phyloP scores from a whole-genome alignment of 2,888 invertebrate genomes.

The Panopea generosa region DNA sequence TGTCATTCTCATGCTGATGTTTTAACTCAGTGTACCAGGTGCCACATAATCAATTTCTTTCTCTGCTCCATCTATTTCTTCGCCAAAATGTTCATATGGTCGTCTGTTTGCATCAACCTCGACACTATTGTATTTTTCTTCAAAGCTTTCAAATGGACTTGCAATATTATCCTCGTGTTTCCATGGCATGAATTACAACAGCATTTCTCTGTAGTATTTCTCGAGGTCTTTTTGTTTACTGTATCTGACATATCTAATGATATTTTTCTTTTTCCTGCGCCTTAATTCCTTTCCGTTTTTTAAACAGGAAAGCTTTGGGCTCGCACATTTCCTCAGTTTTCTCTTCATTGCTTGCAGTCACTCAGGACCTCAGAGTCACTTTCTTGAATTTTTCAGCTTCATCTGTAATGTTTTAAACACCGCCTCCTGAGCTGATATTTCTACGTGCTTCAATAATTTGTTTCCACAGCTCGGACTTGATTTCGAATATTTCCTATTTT shows the following conservation, averaged over 20 bases:
- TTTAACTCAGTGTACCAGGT: not conserved
- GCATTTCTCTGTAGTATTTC: slow-evolving; percentile 52
- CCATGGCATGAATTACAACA: slow-evolving; percentile 75
- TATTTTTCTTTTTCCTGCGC: no score
- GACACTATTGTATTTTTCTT: slow-evolving; percentile 31
- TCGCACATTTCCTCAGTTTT: slow-evolving; percentile 36
- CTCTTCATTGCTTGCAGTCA: slow-evolving; percentile 18
- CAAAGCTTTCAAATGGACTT: slow-evolving; percentile 27
- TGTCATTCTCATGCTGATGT: slow-evolving; percentile 11
- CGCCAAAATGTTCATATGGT: not conserved
- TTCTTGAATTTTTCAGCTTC: slow-evolving; percentile 20
- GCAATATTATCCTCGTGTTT: slow-evolving; percentile 56
- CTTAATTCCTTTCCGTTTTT: no score
- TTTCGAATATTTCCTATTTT: slow-evolving; percentile 29
- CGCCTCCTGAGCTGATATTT: slow-evolving; percentile 59
- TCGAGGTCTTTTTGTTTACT: slow-evolving; percentile 47
- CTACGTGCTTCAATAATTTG: slow-evolving; percentile 49
- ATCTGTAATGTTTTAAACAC: slow-evolving; percentile 55
- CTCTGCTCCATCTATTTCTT: slow-evolving; percentile 11
- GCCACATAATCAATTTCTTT: not conserved
- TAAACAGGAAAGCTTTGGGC: no score
- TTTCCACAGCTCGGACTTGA: slow-evolving; percentile 56
- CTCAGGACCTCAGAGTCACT: slow-evolving; percentile 15
- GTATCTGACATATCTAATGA: no score
- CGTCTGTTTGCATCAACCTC: not conserved